Evolutionary conservation across 1,140 invertebrate genomes (phyloP).

Genomic region (Hormaphis cornu): DNA sequence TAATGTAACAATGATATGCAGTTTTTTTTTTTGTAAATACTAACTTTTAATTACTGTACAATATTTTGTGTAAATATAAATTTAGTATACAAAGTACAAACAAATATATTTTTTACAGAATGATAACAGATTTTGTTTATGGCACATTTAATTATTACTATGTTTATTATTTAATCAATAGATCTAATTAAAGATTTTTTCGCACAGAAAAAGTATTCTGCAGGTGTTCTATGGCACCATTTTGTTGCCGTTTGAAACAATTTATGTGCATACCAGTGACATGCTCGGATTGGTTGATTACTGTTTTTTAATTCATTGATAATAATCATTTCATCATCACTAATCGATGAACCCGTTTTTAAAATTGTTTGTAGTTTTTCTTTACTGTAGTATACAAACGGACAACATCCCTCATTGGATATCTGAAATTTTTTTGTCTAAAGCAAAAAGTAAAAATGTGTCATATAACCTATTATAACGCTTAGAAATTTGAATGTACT

Average conservation of each 20-base stretch:
- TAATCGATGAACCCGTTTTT: not conserved
- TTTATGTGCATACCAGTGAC: slow-evolving; percentile 22
- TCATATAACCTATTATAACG: not conserved
- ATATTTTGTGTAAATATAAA: not conserved
- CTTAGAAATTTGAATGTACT: not conserved
- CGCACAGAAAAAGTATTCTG: slow-evolving; percentile 1
- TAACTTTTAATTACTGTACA: not conserved
- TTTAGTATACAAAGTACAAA: not conserved
- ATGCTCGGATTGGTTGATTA: slow-evolving; percentile 13
- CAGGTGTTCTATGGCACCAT: not conserved
- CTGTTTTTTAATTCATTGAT: slow-evolving; percentile 18
- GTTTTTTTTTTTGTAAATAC: not conserved
- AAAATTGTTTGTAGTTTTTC: not conserved
- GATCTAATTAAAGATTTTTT: not conserved
- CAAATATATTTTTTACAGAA: not conserved
- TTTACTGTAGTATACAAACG: slow-evolving; percentile 13
- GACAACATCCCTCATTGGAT: slow-evolving; percentile 17
- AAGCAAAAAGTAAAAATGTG: not conserved
- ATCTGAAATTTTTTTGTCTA: slow-evolving; percentile 6
- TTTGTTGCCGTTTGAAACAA: not conserved
- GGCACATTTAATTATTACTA: not conserved
- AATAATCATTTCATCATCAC: not conserved
- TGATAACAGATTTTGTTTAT: no score
- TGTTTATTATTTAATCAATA: not conserved
- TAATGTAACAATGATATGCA: no score